Evolutionary conservation across 2,797 vertebrate genomes (phyloP), one percentile per base, ranked within the genome.

Genomic region (Hydrocynus forskahlii): DNA sequence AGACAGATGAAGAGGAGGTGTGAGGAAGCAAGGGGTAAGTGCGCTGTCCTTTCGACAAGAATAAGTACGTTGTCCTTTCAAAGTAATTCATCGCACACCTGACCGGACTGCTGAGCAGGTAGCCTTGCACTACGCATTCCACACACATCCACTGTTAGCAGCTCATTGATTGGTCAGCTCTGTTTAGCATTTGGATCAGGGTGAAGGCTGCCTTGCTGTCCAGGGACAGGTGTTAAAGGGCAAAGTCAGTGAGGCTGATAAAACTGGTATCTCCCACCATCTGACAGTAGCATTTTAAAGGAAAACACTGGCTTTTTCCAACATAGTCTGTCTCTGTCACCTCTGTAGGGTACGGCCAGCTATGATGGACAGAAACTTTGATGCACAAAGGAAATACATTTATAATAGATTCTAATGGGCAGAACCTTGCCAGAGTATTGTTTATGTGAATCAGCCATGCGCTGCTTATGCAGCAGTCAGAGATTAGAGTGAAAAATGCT

Each of bases 121-220:
- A 40, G 14, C 45, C 25, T 17, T 7, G 62, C 25, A n/a, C 48
- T 60, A 5, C 54, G 43, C 55, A 10, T 54, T 45, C 17, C n/a
- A 55, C 1, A 4, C 74, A 60, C 4, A n/a, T 12, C n/a, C 9
- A 52, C 29, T 66, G 52, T 59, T n/a, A 57, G 54, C 54, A 17
- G 52, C 71, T 74, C 71, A 40, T 66, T 50, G 75, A 82, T 78
- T 50, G 43, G 75, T 29, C 38, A 7, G 5, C 54, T 72, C 29
- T 35, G 35, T 23, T 75, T 60, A 62, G 80, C 21, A 54, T 83
- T 50, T 62, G 23, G 14, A 25, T 71, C 48, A 29, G 17, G 57
- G 21, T 19, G 23, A 55, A 14, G 29, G 2, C 48, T 69, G 35
- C 40, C 16, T 43, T 67, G 60, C 48, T 52, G 2, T 70, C 38